Base-by-base conservation (phyloP, 2,888 invertebrate genomes). In the Drosophila conformis region DNA sequence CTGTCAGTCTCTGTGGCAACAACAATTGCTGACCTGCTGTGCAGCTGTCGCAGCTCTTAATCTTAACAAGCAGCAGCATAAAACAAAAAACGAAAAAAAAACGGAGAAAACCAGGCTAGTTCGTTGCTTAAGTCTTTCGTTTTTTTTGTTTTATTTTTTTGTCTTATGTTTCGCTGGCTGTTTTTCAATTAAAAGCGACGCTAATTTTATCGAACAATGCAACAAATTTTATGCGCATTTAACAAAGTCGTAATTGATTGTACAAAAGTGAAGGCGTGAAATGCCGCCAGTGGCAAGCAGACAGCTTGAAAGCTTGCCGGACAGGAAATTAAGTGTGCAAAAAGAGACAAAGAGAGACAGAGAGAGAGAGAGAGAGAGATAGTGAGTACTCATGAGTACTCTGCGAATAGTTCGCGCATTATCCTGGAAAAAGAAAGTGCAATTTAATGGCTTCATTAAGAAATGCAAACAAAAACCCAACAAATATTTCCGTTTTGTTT, bases 231-330 rank as follows among this genome's bases (percentile, higher is more conserved):
- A 82, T 87, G 85, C 82, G 54, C 69, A 80, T 85, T 78, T 80
- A 83, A 89, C 78, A 77, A 82, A 84, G 72, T 66, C 72, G 82
- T 88, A 91, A 91, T 90, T 90, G 91, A 90, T 89, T 87, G 81
- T 72, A 69, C 77, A 80, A 71, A 75, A 79, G 71, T 78, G 80
- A 76, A 80, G 77, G 81, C 70, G 71, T 78, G 71, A 73, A 73
- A 59, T 80, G 56, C 38, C 40, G 74, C 21, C 42, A 52, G 67
- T 36, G 18, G 31, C 21, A n/a, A 8, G 46, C 27, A 8, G 29
- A 46, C 61, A 52, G 58, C 6, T 31, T 33, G 54, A 40, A 46
- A 54, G 25, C 27, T 46, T 46, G 46, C 46, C 15, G 21, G 21
- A 49, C 56, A 57, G 2, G 27, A 46, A 48, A 25, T 40, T 57